Percentiles rank a stretch among this genome's conserved stretches.
Evolutionary conservation across 2,113 vertebrate species (phyloP).

Genomic region (Pseudorectes ferrugineus): DNA sequence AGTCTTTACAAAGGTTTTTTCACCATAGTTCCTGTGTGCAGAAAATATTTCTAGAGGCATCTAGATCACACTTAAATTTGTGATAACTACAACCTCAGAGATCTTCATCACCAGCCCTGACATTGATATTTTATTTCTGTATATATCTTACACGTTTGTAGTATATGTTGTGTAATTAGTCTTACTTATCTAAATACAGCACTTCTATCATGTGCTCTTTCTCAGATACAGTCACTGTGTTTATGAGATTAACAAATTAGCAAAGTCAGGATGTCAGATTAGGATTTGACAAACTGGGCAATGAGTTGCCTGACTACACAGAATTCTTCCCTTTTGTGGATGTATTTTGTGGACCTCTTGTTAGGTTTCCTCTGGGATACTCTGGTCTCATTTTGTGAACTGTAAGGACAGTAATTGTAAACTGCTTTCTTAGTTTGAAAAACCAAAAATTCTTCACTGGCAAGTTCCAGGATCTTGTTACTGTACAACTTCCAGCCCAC

Average conservation of each 20-base stretch:
- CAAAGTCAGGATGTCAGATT: neutral
- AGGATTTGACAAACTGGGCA: neutral
- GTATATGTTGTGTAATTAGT: neutral
- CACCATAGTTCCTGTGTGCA: neutral
- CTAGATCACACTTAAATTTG: neutral
- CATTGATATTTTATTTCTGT: neutral
- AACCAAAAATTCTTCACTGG: neutral
- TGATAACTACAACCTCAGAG: neutral
- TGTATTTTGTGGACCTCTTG: neutral
- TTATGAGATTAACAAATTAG: neutral
- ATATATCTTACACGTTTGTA: neutral
- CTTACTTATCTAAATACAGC: neutral
- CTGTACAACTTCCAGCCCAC: neutral
- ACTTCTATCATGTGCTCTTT: neutral
- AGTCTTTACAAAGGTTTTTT: neutral
- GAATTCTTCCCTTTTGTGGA: neutral
- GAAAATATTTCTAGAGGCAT: neutral
- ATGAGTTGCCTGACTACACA: neutral
- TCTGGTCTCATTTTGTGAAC: neutral
- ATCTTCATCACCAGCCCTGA: neutral
- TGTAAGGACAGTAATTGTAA: neutral
- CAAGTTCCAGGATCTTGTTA: neutral
- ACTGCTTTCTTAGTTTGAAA: neutral
- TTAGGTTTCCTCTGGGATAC: neutral
- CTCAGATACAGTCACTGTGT: neutral